A percentile compares a stretch with the other conserved stretches of the same genome.
These are phyloP conservation scores for Typhlichthys eigenmanni DNA, from an alignment of 2,797 vertebrate genomes.

Conservation along the genomic window DNA sequence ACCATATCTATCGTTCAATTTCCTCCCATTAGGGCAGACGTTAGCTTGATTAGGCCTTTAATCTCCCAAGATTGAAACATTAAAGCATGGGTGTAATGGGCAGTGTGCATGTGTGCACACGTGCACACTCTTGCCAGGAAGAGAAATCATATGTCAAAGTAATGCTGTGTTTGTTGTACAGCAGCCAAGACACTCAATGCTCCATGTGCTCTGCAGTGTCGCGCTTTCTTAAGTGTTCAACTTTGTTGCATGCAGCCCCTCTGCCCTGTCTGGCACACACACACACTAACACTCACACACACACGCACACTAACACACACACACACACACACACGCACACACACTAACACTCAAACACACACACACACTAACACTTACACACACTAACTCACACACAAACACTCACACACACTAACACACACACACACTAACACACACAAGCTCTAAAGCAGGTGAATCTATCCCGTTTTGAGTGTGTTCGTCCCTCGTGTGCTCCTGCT, in stretches of 20 bases:
- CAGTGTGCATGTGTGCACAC: background rate
- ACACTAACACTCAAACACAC: no score
- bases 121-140: background rate
- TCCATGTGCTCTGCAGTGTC: background rate
- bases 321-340: no score
- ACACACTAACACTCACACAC: background rate
- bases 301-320: background rate
- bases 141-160: conserved; percentile 10
- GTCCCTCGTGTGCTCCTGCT: conserved; percentile 39
- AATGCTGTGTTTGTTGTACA: conserved; percentile 18
- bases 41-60: conserved; percentile 96
- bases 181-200: background rate
- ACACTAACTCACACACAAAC: no score
- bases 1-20: conserved; percentile 95
- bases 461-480: conserved; percentile 18
- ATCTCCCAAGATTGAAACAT: conserved; percentile 86
- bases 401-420: no score
- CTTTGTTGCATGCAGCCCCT: background rate
- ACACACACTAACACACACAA: conserved; percentile 1
- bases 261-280: conserved; percentile 11
- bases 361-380: no score
- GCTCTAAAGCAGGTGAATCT: conserved; percentile 12
- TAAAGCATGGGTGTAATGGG: conserved; percentile 62
- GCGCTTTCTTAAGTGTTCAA: conserved; percentile 3
- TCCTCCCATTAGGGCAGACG: conserved; percentile 91